Conservation (phyloP, 1,140 invertebrate species). For the Lordiphosa clarofinis region DNA sequence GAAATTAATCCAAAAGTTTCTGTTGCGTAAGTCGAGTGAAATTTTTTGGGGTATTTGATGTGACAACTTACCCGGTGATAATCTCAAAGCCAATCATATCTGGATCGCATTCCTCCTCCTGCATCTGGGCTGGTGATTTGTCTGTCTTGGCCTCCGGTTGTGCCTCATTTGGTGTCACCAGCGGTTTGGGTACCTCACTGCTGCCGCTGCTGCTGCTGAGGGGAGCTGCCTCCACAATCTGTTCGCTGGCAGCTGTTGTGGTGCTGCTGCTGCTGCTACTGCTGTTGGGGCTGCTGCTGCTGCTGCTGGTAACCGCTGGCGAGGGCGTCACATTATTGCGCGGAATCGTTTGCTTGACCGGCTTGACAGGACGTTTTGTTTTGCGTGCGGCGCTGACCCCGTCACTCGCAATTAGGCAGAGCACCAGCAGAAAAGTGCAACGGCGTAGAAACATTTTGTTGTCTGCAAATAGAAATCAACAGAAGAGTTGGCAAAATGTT, state of each 20-base stretch:
- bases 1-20: conserved; percentile 41
- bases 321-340: conserved; percentile 74
- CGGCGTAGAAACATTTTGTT: conserved; percentile 76
- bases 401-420: conserved; percentile 74
- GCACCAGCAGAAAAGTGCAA: conserved; percentile 68
- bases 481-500: conserved; percentile 47
- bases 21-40: conserved; percentile 41
- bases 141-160: conserved; percentile 65
- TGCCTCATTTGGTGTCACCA: conserved; percentile 46
- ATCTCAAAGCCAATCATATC: conserved; percentile 95
- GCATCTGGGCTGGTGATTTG: conserved; percentile 43
- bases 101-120: conserved; percentile 87
- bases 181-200: conserved; percentile 56
- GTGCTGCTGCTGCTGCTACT: conserved; percentile 25
- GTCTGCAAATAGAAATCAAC: conserved; percentile 5
- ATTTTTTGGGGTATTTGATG: conserved; percentile 20
- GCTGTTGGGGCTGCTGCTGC: conserved; percentile 28
- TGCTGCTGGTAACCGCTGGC: conserved; percentile 33
- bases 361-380: conserved; percentile 79
- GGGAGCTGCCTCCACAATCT: conserved; percentile 25
- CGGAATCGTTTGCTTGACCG: conserved; percentile 74
- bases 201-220: conserved; percentile 23
- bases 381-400: conserved; percentile 73
- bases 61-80: conserved; percentile 86
- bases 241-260: conserved; percentile 33